These are phyloP conservation scores for Scaptomyza caliginosa DNA, from an alignment of 2,888 invertebrate species.

Conservation along the genomic window DNA sequence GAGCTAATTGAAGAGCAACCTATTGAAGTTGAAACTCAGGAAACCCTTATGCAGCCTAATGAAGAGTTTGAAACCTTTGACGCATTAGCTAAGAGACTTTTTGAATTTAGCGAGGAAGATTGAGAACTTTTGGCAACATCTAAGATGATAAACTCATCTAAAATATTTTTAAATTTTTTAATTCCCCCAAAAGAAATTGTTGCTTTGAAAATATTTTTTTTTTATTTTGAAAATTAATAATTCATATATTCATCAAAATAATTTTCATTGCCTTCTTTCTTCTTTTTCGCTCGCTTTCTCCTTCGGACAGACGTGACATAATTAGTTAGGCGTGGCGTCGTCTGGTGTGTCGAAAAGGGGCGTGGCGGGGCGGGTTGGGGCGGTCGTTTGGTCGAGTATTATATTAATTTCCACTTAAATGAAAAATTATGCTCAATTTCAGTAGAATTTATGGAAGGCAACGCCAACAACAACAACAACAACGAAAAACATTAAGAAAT, in stretches of 20 bases:
- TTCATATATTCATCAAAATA: slow-evolving; percentile 56
- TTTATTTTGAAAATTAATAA: slow-evolving; percentile 60
- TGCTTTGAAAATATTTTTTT: too few species aligned
- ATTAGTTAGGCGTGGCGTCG: slow-evolving; percentile 57
- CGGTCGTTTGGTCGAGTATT: too few species aligned
- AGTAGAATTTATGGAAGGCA: slow-evolving; percentile 56
- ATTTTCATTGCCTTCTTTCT: slow-evolving; percentile 50
- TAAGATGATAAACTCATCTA: too few species aligned
- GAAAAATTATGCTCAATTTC: slow-evolving; percentile 78
- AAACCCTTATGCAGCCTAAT: too few species aligned
- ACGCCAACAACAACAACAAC: slow-evolving; percentile 10
- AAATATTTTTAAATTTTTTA: too few species aligned
- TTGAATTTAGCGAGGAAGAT: too few species aligned
- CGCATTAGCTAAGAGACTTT: too few species aligned
- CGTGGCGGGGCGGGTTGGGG: slow-evolving; percentile 40
- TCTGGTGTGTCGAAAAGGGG: not conserved
- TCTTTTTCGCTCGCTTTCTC: not conserved
- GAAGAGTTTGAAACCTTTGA: too few species aligned
- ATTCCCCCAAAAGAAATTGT: too few species aligned
- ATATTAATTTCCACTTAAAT: slow-evolving; percentile 80
- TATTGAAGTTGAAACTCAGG: too few species aligned
- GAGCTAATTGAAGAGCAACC: too few species aligned
- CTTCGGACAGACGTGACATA: slow-evolving; percentile 72
- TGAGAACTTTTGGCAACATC: too few species aligned
- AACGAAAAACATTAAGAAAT: not conserved